Percentiles rank a stretch among this genome's conserved stretches.
Conservation (phyloP, 1,140 invertebrate genomes). For the Pemphigus obesinymphae region DNA sequence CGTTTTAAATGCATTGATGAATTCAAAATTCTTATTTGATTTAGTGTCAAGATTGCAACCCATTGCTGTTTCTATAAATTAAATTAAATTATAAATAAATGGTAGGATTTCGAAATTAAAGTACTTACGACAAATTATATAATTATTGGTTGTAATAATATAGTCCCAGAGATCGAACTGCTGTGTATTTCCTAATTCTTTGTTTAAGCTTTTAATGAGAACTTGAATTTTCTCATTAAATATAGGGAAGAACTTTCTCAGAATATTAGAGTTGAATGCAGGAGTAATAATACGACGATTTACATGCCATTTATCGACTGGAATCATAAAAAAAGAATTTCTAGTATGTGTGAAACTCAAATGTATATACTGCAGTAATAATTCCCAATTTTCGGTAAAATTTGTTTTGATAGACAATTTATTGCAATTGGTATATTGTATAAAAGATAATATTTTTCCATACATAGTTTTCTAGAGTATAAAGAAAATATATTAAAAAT, state of each 20-base stretch:
- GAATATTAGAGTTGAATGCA: neutral
- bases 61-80: conserved; percentile 74
- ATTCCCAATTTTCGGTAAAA: no score
- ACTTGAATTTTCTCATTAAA: conserved; percentile 66
- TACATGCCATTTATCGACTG: neutral
- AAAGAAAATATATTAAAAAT: no score
- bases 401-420: no score
- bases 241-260: no score
- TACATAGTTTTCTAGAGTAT: no score
- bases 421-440: no score
- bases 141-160: conserved; percentile 65
- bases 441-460: no score
- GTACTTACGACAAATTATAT: conserved; percentile 71
- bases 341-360: no score
- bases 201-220: conserved; percentile 50
- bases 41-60: conserved; percentile 72
- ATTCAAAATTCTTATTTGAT: conserved; percentile 54
- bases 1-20: conserved; percentile 43
- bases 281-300: neutral
- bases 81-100: neutral
- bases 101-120: neutral
- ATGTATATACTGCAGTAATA: no score
- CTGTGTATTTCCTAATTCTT: conserved; percentile 46
- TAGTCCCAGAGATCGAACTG: conserved; percentile 51
- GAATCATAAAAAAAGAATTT: neutral